Conservation (phyloP, 2,797 vertebrate species). For the Silurus aristotelis region DNA sequence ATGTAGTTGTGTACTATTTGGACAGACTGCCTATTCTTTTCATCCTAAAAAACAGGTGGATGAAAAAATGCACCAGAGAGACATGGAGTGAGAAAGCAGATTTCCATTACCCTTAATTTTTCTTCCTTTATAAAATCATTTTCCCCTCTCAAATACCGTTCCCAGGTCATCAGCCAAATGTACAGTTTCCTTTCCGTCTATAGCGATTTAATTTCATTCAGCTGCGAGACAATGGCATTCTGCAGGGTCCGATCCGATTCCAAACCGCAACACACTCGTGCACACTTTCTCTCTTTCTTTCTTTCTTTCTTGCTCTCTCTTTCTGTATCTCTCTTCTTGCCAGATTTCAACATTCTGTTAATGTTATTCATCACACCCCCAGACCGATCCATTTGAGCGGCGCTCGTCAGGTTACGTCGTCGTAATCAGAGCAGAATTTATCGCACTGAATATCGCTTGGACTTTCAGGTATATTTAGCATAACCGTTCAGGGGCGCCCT, state of each 20-base stretch:
- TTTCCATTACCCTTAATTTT: conserved; percentile 11
- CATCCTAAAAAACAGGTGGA: neutral
- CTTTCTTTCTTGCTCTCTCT: neutral
- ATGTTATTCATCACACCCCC: conserved; percentile 17
- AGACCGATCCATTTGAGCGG: neutral
- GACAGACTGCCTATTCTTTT: neutral
- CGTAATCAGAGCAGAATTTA: conserved; percentile 32
- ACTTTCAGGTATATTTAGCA: conserved; percentile 51
- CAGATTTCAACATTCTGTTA: conserved; percentile 28
- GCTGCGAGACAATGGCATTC: conserved; percentile 25
- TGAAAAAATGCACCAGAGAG: neutral
- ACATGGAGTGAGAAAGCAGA: neutral
- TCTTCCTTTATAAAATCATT: conserved; percentile 16
- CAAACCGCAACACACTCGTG: conserved; percentile 26
- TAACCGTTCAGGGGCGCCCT: conserved; percentile 33
- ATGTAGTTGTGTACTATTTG: neutral
- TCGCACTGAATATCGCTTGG: conserved; percentile 41
- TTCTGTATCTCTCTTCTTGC: neutral
- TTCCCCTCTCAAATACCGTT: conserved; percentile 24
- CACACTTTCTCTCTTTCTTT: neutral
- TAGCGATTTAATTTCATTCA: conserved; percentile 25
- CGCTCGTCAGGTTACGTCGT: conserved; percentile 1
- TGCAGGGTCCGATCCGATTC: conserved; percentile 24
- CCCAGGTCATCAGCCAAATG: conserved; percentile 21
- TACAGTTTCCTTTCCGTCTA: conserved; percentile 31